A percentile compares a stretch with the other conserved stretches of the same genome.
Evolutionary conservation across 1,140 invertebrate species (phyloP).

Genomic region (Scaptomyza graminum): DNA sequence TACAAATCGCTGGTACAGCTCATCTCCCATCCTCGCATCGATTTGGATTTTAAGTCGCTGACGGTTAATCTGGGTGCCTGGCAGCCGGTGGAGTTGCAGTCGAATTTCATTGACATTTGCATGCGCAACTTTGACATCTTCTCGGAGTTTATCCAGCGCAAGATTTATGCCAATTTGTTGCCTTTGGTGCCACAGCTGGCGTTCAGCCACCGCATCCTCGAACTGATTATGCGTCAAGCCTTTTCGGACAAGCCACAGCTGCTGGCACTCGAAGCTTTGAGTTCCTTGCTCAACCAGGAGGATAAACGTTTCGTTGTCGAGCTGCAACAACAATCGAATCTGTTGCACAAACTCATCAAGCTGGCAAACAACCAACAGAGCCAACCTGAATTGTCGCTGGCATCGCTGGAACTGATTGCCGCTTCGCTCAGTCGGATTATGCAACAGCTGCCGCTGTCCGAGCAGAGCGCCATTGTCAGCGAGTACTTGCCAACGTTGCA

Average conservation of each 20-base stretch:
- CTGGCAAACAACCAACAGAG: constrained; percentile 50
- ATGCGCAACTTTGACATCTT: constrained; percentile 71
- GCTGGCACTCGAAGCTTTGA: constrained; percentile 67
- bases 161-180: constrained; percentile 68
- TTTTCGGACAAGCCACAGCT: constrained; percentile 55
- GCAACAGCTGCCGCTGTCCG: constrained; percentile 62
- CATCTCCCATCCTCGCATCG: constrained; percentile 63
- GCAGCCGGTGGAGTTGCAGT: constrained; percentile 74
- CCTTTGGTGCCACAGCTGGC: constrained; percentile 68
- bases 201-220: constrained; percentile 70
- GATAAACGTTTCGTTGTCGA: constrained; percentile 67
- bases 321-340: constrained; percentile 67
- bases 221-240: constrained; percentile 62
- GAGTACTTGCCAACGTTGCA: constrained; percentile 71
- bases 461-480: constrained; percentile 73
- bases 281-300: constrained; percentile 54
- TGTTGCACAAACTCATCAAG: constrained; percentile 68
- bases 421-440: constrained; percentile 63
- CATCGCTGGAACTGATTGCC: constrained; percentile 60
- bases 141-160: constrained; percentile 68
- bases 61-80: constrained; percentile 60
- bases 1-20: constrained; percentile 71
- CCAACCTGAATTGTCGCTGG: constrained; percentile 22
- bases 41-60: constrained; percentile 65
- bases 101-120: constrained; percentile 66